Conservation (phyloP, 2,797 vertebrate species). For the Eutrigla gurnardus region DNA sequence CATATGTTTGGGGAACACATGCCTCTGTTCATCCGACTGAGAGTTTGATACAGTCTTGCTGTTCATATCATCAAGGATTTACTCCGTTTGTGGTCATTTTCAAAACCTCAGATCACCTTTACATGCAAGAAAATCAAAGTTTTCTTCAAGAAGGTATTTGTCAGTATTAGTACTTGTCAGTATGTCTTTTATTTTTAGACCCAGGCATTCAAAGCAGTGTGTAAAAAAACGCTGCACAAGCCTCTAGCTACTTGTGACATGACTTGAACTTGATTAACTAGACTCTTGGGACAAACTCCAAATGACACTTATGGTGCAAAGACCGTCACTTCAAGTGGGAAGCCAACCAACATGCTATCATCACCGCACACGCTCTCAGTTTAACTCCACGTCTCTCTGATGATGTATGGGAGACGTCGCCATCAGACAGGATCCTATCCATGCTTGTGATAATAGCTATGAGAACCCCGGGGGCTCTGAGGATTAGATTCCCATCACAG, state of each 20-base stretch:
- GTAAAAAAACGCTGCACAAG: not conserved
- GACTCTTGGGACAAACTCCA: not conserved
- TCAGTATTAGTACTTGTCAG: no score
- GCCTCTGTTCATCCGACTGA: no score
- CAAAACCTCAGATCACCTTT: no score
- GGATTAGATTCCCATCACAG: slow-evolving; percentile 25
- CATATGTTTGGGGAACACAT: no score
- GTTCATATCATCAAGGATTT: no score
- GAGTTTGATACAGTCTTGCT: no score
- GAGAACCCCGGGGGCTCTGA: not conserved
- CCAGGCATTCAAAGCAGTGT: not conserved
- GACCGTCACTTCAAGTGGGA: not conserved
- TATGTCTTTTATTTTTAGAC: not conserved
- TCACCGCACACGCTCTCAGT: not conserved
- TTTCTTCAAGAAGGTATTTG: no score
- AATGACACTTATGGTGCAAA: not conserved
- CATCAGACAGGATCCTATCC: slow-evolving; percentile 3
- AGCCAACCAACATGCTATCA: not conserved
- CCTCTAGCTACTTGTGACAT: not conserved
- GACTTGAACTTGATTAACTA: not conserved
- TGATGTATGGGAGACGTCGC: slow-evolving; percentile 42
- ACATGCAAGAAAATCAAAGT: not conserved
- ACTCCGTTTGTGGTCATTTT: no score
- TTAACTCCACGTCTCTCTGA: slow-evolving; percentile 6
- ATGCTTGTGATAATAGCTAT: not conserved